These are phyloP conservation scores for Ditula angustiorana DNA, from an alignment of 2,888 invertebrate species.

Conservation along the genomic window DNA sequence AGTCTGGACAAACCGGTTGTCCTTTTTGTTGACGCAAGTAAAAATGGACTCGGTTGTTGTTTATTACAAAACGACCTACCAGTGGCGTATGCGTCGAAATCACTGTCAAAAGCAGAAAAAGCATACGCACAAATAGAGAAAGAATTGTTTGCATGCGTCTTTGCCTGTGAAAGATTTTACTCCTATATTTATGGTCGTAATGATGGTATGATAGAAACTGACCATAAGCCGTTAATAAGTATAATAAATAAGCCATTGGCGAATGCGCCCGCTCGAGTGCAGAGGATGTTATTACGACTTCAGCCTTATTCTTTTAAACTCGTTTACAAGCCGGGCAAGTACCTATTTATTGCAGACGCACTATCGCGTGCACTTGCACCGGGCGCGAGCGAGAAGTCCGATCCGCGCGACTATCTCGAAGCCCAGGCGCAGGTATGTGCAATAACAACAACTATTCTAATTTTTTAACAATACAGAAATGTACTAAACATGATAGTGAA, in stretches of 20 bases:
- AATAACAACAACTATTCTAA: conserved; percentile 17
- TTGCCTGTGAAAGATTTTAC: conserved; percentile 23
- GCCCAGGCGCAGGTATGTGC: conserved; percentile 10
- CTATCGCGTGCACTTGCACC: conserved; percentile 32
- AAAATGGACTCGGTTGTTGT: no score
- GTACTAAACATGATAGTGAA: conserved; percentile 29
- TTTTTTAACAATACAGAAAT: conserved; percentile 27
- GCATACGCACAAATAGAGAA: not conserved
- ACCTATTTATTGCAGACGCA: conserved; percentile 41
- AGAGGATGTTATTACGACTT: conserved; percentile 39
- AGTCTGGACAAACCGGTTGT: conserved; percentile 32
- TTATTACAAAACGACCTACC: conserved; percentile 41
- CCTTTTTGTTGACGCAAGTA: no score
- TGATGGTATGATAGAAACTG: conserved; percentile 26
- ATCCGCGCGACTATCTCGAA: not conserved
- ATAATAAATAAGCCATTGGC: conserved; percentile 44
- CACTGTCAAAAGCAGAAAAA: not conserved
- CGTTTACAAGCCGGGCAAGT: conserved; percentile 41
- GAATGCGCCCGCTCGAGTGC: conserved; percentile 37
- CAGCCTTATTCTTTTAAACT: conserved; percentile 43
- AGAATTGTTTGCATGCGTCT: conserved; percentile 5
- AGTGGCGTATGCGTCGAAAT: not conserved
- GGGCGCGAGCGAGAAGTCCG: not conserved
- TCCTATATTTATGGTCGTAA: conserved; percentile 16
- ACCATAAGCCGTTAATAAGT: conserved; percentile 32